Base-by-base conservation (phyloP, 1,140 invertebrate genomes). In the Littorina saxatilis region DNA sequence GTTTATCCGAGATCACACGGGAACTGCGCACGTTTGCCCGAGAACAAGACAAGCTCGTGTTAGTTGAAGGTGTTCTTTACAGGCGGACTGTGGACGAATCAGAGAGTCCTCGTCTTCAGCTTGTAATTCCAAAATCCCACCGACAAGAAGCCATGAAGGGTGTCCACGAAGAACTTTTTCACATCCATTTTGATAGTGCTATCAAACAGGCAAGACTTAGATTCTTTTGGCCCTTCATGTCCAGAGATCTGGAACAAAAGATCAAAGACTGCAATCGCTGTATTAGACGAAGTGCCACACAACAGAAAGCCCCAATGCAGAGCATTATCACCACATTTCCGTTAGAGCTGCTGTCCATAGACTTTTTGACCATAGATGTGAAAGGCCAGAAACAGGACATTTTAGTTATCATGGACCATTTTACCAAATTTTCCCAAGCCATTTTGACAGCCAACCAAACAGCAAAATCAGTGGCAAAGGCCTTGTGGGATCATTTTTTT, bases 151-250 rank as follows among this genome's bases (percentile, higher is more conserved):
- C 75, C 20, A 29, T 78, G 35, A 23, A n/a, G n/a, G 76, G 76
- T 11, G 76, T 78, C 5, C 76, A 78, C 29, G 76, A 78, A 55
- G 76, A 40, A n/a, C 55, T 78, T 2, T 78, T 61, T 61, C 76
- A 78, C 37, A 40, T 50, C 35, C 35, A 61, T 77, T 77, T 61
- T 58, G 50, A 77, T 17, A 20, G 7, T 58, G 55, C 75, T 13
- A 35, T 77, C n/a, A 58, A 29, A 11, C 55, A 58, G 35, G 23
- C 37, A 5, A 15, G 75, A 5, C 27, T 58, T 27, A 5, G 76
- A 13, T 78, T 78, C 32, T 78, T 78, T 39, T 78, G 76, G 76
- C 76, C 52, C 4, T 78, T 63, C 37, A 78, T 78, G 76, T 29
- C 76, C 4, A 63, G n/a, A 15, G 76, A 61, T 27, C 32, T 78